Evolutionary conservation across 1,140 invertebrate genomes (phyloP).

Genomic region (Nasonia vitripennis): DNA sequence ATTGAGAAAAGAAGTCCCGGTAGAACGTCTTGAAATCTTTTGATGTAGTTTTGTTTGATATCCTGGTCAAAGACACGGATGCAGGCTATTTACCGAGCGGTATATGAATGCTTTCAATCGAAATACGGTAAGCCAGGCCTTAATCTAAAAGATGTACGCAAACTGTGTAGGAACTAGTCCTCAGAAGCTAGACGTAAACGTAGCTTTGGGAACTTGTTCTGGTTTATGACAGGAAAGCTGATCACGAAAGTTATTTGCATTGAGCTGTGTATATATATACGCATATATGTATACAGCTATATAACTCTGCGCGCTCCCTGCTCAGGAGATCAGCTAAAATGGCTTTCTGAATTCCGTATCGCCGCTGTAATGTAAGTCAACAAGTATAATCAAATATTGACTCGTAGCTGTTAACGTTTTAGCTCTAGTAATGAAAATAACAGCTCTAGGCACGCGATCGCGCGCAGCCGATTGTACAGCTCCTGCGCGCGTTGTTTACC

Average conservation of each 20-base stretch:
- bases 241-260: background rate
- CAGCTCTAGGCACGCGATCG: background rate
- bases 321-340: background rate
- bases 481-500: too few relatives aligned
- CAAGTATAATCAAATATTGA: conserved; percentile 1
- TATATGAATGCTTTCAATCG: conserved; percentile 1
- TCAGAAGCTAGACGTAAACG: background rate
- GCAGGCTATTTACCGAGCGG: background rate
- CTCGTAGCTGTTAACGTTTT: background rate
- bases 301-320: background rate
- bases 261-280: background rate
- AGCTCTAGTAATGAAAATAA: background rate
- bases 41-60: background rate
- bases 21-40: background rate
- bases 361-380: background rate
- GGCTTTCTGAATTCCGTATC: background rate
- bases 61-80: background rate
- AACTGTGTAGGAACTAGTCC: background rate
- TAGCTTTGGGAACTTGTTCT: background rate
- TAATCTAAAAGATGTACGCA: conserved; percentile 1
- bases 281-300: background rate
- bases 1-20: background rate
- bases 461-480: too few relatives aligned
- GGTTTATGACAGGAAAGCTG: background rate
- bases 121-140: background rate